phyloP scores from a whole-genome alignment of 2,113 vertebrate species.

The Orientallactaga bullata region DNA sequence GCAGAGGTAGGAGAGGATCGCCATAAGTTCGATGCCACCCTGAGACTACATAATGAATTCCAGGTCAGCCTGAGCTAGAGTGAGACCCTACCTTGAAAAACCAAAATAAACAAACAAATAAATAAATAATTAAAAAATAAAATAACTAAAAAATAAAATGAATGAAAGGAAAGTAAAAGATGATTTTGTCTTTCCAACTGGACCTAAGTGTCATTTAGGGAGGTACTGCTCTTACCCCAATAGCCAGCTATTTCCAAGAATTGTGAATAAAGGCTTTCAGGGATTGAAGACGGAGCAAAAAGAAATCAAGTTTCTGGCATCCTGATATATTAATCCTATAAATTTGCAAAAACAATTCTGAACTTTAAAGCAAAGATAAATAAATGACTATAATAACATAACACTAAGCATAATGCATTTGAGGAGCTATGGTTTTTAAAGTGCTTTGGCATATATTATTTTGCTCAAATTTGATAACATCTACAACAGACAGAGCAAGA shows the following conservation, averaged over 20 bases:
- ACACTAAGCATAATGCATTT: slow-evolving; percentile 18
- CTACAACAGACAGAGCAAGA: neutral
- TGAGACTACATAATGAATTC: too few species aligned
- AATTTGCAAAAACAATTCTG: slow-evolving; percentile 48
- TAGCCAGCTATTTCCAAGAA: neutral
- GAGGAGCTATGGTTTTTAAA: slow-evolving; percentile 41
- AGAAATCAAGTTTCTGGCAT: slow-evolving; percentile 30
- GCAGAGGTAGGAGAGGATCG: too few species aligned
- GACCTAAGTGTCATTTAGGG: neutral
- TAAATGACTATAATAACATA: neutral
- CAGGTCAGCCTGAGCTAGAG: too few species aligned
- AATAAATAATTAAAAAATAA: neutral
- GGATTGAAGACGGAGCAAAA: slow-evolving; percentile 46
- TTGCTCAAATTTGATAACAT: slow-evolving; percentile 25
- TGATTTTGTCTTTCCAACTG: slow-evolving; percentile 36
- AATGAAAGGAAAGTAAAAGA: slow-evolving; percentile 42
- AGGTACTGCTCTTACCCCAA: slow-evolving; percentile 28
- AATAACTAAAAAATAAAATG: neutral
- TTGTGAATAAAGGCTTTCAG: neutral
- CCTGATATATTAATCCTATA: slow-evolving; percentile 27
- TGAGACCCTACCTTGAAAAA: too few species aligned
- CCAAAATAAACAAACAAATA: neutral
- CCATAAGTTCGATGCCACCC: too few species aligned
- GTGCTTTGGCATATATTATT: slow-evolving; percentile 4
- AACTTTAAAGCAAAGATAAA: slow-evolving; percentile 53